Evolutionary conservation across 23 tunicate species (phyloP), one percentile per base, ranked within the genome.

Genomic region (Halocynthia roretzi): DNA sequence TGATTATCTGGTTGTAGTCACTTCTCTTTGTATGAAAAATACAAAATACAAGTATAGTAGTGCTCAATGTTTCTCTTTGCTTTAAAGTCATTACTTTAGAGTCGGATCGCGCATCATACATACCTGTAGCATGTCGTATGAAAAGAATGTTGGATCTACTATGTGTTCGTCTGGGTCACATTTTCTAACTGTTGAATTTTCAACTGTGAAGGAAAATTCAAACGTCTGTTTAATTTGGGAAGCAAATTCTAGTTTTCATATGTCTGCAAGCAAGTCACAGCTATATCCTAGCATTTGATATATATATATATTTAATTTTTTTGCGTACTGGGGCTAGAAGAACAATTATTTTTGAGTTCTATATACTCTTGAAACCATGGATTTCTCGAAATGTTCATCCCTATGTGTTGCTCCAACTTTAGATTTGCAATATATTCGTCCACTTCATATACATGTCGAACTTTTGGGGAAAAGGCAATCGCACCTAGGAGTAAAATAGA

Each of bases 321-420:
- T 58, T 14, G 51, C 78, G 15, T 14, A 74, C 78, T 64, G 15
- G 49, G 14, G 0, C 54, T 62, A 20, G 80, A 7, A 8, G 71
- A 21, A 50, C 92, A 86, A 62, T 75, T 63, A 14, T 64, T 50
- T 86, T 31, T 67, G 10, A 56, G 53, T n/a, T 65, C 17, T 8
- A 87, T 12, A 54, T 82, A 77, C 31, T 82, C 85, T 20, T 86
- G 58, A 70, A 82, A 82, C 93, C 93, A 87, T 12, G 93, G 93
- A 60, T 87, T 82, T 22, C 84, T 74, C 20, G 76, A 40, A 23
- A 31, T 5, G 54, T 72, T 75, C 10, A 53, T 40, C 11, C 78
- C 64, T 5, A 18, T 54, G 21, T 74, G 55, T 22, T 74, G 64
- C 10, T 52, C 17, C 50, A 87, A 67, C 11, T 83, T 77, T 11